Conservation (phyloP, 2,797 vertebrate genomes). For the Vespertilio murinus region DNA sequence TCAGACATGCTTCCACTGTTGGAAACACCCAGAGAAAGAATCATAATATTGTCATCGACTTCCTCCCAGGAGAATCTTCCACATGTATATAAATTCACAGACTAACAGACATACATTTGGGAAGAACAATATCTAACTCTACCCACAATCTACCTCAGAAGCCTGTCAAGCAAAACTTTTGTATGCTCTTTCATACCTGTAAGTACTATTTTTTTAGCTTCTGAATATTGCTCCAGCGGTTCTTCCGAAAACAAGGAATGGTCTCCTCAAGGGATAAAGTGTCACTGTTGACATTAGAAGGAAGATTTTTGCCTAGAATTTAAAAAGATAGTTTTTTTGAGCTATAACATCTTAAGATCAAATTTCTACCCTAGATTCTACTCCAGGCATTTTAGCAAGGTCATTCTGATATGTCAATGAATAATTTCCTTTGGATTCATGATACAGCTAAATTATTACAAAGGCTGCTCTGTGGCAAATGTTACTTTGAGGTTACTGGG, state of each 20-base stretch:
- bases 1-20: neutral
- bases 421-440: conserved; percentile 6
- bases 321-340: conserved; percentile 21
- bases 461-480: conserved; percentile 42
- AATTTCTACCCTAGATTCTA: neutral
- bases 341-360: neutral
- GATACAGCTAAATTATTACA: conserved; percentile 30
- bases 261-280: neutral
- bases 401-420: conserved; percentile 13
- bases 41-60: neutral
- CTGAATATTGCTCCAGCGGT: neutral
- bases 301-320: neutral
- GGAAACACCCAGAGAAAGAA: neutral
- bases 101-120: neutral
- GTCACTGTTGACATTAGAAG: neutral
- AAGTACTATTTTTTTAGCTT: neutral
- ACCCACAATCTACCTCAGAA: neutral
- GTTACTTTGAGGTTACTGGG: conserved; percentile 53
- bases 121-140: neutral
- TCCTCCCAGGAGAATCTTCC: neutral
- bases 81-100: neutral
- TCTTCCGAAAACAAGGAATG: neutral
- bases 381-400: neutral
- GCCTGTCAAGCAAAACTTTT: neutral
- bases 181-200: neutral